These are phyloP conservation scores for Folsomia candida DNA, from an alignment of 2,888 invertebrate species.

Conservation along the genomic window DNA sequence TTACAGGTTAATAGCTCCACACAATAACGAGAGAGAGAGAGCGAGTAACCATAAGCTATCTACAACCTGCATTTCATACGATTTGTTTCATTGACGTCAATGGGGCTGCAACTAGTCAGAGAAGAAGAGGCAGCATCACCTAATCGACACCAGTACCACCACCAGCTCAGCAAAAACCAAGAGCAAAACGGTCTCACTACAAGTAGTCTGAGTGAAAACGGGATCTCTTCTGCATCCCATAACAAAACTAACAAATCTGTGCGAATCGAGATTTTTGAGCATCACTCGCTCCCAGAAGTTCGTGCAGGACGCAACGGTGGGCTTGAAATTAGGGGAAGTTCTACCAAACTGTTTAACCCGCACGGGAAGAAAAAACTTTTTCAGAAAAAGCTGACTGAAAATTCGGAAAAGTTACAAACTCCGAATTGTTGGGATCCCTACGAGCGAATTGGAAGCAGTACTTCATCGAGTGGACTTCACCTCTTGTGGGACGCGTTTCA, in stretches of 20 bases:
- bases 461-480: constrained; percentile 12
- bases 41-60: no score
- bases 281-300: not conserved
- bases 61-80: no score
- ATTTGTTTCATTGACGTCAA: no score
- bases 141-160: not conserved
- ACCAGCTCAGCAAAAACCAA: not conserved
- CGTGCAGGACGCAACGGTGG: not conserved
- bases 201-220: no score
- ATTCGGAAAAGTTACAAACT: not conserved
- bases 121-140: no score
- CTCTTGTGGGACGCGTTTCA: constrained; percentile 35
- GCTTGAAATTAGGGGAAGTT: not conserved
- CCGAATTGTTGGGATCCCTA: not conserved
- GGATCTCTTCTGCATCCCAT: no score
- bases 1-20: no score
- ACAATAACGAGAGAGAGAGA: no score
- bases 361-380: not conserved
- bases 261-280: no score
- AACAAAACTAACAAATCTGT: no score
- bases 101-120: no score
- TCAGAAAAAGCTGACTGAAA: not conserved
- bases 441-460: not conserved
- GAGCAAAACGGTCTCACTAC: no score
- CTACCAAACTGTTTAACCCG: not conserved